phyloP scores from a whole-genome alignment of 2,797 vertebrate genomes.

The Brachyrhaphis roseni region DNA sequence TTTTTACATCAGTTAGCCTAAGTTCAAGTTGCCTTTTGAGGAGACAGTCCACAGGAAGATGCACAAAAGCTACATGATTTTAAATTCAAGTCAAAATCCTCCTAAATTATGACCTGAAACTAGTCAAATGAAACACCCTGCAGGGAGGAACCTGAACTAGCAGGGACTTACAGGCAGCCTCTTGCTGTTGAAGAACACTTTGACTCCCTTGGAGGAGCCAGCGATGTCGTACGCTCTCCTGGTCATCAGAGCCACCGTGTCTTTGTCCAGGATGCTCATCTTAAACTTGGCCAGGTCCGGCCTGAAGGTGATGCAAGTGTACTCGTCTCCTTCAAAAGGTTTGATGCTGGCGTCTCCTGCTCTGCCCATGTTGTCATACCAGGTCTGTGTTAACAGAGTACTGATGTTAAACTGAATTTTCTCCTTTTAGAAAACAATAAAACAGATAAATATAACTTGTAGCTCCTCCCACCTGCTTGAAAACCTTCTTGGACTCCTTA shows the following conservation, averaged over 20 bases:
- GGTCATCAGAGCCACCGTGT: slow-evolving; percentile 95
- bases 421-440: not conserved
- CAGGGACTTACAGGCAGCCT: slow-evolving; percentile 87
- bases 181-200: slow-evolving; percentile 92
- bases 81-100: not conserved
- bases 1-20: not conserved
- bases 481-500: slow-evolving; percentile 87
- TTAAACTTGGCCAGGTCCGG: slow-evolving; percentile 97
- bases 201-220: slow-evolving; percentile 89
- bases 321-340: slow-evolving; percentile 90
- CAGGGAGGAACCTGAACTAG: not conserved
- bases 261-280: slow-evolving; percentile 91
- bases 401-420: not conserved
- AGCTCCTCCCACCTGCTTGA: slow-evolving; percentile 87
- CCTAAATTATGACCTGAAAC: not conserved
- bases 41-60: not conserved
- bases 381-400: slow-evolving; percentile 81
- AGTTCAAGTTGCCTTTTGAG: not conserved
- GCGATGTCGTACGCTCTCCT: slow-evolving; percentile 96
- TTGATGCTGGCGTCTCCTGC: slow-evolving; percentile 85
- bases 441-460: not conserved
- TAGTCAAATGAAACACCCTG: not conserved
- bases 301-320: slow-evolving; percentile 93
- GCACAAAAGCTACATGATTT: not conserved
- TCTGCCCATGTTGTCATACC: slow-evolving; percentile 93